Evolutionary conservation across 2,113 vertebrate species (phyloP).

Genomic region (Pterocles orientalis): DNA sequence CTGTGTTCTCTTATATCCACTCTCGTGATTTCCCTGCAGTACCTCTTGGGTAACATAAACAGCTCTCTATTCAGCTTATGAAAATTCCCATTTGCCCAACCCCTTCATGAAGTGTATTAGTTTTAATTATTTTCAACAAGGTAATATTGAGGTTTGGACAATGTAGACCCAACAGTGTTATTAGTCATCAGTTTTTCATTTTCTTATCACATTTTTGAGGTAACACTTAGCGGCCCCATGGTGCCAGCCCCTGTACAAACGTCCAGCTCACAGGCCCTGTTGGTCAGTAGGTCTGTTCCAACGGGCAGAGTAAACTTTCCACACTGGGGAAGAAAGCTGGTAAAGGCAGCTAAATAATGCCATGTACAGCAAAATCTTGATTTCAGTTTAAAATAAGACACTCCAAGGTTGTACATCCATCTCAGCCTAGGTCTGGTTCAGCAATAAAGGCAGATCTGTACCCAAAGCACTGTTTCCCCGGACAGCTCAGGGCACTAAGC

Average conservation of each 20-base stretch:
- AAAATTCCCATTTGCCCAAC: neutral
- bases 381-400: neutral
- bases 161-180: neutral
- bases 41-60: neutral
- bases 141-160: neutral
- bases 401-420: neutral
- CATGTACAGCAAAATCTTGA: neutral
- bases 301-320: neutral
- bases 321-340: neutral
- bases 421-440: neutral
- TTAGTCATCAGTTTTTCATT: neutral
- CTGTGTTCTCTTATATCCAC: neutral
- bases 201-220: neutral
- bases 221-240: fast-evolving
- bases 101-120: neutral
- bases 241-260: neutral
- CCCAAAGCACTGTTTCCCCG: neutral
- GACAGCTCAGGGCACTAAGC: neutral
- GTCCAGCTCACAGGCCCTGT: neutral
- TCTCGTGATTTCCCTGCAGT: neutral
- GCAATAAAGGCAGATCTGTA: neutral
- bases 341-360: neutral
- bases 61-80: neutral
- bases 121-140: neutral
- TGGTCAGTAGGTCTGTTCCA: neutral